Conservation (phyloP, 2,113 vertebrate species). For the Theristicus caerulescens region DNA sequence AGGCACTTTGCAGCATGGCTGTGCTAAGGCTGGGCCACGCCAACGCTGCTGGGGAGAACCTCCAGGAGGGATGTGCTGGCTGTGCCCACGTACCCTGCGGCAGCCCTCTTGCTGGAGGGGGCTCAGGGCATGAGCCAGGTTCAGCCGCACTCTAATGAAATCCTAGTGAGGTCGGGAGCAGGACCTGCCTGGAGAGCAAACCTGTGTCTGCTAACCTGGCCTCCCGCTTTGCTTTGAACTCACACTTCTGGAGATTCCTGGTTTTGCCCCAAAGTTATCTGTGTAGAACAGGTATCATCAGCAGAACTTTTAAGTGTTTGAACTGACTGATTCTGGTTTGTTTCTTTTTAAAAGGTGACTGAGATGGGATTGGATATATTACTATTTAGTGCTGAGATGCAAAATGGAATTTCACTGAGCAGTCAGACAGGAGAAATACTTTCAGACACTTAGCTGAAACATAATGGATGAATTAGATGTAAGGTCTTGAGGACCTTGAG, state of each 20-base stretch:
- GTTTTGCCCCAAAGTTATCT: neutral
- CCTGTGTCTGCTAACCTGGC: neutral
- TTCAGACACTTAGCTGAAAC: neutral
- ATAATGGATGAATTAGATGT: neutral
- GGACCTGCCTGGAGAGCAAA: neutral
- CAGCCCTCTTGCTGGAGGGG: neutral
- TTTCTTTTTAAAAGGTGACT: neutral
- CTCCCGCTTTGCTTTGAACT: neutral
- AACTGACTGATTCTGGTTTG: neutral
- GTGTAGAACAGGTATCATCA: neutral
- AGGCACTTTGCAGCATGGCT: fast-evolving
- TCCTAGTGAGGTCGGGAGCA: neutral
- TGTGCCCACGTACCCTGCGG: fast-evolving
- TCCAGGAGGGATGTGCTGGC: neutral
- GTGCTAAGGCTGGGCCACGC: neutral
- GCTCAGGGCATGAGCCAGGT: neutral
- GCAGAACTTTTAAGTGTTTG: neutral
- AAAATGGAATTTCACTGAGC: neutral
- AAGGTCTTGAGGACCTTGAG: neutral
- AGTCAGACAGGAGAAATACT: neutral
- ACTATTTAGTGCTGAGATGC: neutral
- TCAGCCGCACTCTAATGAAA: fast-evolving
- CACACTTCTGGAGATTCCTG: neutral
- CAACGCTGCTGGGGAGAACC: neutral
- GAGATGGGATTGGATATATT: neutral